phyloP scores from a whole-genome alignment of 2,888 invertebrate genomes.

The Geophilus truncorum region DNA sequence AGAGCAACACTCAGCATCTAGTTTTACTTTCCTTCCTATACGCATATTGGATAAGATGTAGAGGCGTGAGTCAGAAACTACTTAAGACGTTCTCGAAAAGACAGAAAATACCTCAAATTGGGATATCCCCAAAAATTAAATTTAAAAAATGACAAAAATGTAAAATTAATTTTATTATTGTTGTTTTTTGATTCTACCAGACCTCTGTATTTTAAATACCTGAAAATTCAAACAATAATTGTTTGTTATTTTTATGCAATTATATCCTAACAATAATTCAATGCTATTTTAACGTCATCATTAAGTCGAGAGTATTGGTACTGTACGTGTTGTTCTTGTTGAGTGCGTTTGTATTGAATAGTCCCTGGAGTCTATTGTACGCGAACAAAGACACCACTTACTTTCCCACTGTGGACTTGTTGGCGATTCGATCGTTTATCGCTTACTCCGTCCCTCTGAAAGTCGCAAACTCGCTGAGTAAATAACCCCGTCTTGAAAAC shows the following conservation, averaged over 20 bases:
- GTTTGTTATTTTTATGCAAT: neutral
- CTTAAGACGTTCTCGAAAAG: too few species aligned
- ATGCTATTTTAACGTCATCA: neutral
- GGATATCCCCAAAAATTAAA: too few species aligned
- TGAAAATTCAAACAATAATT: too few species aligned
- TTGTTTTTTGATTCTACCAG: too few species aligned
- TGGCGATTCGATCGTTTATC: neutral
- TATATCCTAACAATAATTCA: neutral
- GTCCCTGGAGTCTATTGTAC: neutral
- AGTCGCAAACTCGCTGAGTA: neutral
- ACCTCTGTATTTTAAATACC: too few species aligned
- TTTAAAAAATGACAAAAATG: too few species aligned
- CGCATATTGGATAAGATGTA: too few species aligned
- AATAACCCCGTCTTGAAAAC: neutral
- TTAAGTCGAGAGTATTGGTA: neutral
- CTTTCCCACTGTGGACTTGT: neutral
- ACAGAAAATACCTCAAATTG: too few species aligned
- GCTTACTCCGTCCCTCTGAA: neutral
- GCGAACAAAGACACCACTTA: neutral
- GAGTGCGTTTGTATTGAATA: neutral
- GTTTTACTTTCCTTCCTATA: neutral
- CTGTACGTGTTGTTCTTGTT: neutral
- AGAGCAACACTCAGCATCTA: neutral
- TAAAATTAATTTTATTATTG: too few species aligned
- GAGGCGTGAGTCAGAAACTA: too few species aligned